These are phyloP conservation scores for Glaucomys volans DNA, from an alignment of 2,113 vertebrate species.

Conservation along the genomic window DNA sequence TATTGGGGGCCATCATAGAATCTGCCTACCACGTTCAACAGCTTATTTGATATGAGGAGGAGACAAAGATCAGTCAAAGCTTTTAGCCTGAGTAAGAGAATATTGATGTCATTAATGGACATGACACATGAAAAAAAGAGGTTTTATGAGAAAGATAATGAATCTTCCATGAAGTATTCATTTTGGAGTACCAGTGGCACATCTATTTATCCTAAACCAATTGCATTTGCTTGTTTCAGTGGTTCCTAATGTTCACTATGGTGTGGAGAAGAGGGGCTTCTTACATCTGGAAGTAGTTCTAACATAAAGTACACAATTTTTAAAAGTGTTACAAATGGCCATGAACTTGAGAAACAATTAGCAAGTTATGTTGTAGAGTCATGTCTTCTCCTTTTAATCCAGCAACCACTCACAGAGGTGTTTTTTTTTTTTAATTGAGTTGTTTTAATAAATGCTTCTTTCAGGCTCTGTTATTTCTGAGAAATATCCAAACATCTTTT, in stretches of 20 bases:
- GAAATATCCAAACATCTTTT: slow-evolving; percentile 76
- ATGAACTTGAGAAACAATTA: slow-evolving; percentile 63
- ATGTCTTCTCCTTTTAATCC: slow-evolving; percentile 40
- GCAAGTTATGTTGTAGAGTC: slow-evolving; percentile 55
- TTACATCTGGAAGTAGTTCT: slow-evolving; percentile 37
- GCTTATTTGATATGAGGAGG: not conserved
- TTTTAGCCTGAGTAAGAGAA: slow-evolving; percentile 30
- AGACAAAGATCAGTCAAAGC: not conserved
- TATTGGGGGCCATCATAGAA: not conserved
- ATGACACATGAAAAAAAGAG: not conserved
- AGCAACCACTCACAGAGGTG: slow-evolving; percentile 33
- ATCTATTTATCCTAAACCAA: slow-evolving; percentile 48
- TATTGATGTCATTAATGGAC: slow-evolving; percentile 1
- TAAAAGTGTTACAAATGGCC: slow-evolving; percentile 6
- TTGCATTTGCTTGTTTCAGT: slow-evolving; percentile 4
- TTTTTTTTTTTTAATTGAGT: slow-evolving; percentile 50
- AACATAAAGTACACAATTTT: slow-evolving; percentile 51
- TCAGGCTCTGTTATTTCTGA: slow-evolving; percentile 78
- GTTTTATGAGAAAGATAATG: slow-evolving; percentile 45
- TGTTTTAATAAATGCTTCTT: slow-evolving; percentile 75
- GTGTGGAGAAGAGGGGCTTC: not conserved
- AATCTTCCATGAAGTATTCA: slow-evolving; percentile 21
- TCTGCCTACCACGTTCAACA: not conserved
- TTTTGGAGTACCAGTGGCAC: not conserved
- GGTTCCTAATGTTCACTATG: slow-evolving; percentile 37